Evolutionary conservation across 2,113 vertebrate genomes (phyloP).

Genomic region (Solea senegalensis): DNA sequence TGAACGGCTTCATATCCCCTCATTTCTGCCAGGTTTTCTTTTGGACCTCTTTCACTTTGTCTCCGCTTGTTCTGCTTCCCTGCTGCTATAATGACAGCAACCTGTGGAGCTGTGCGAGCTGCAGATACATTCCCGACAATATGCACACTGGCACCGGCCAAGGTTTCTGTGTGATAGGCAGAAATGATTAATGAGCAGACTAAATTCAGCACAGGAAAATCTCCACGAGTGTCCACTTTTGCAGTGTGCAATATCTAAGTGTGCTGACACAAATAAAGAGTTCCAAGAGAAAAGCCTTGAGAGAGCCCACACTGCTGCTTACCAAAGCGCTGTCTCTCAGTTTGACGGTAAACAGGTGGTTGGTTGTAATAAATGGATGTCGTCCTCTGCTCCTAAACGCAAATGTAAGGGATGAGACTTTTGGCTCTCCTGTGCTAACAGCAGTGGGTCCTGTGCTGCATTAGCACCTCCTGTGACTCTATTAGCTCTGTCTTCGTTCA

Average conservation of each 20-base stretch:
- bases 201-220: slow-evolving; percentile 45
- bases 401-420: slow-evolving; percentile 36
- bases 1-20: slow-evolving; percentile 41
- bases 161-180: slow-evolving; percentile 54
- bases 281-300: slow-evolving; percentile 34
- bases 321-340: background rate
- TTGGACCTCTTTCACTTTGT: slow-evolving; percentile 23
- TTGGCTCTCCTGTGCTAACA: slow-evolving; percentile 39
- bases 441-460: slow-evolving; percentile 44
- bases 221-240: slow-evolving; percentile 33
- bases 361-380: slow-evolving; percentile 53
- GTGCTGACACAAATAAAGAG: slow-evolving; percentile 38
- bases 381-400: slow-evolving; percentile 38
- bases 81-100: slow-evolving; percentile 51
- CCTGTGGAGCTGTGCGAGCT: slow-evolving; percentile 52
- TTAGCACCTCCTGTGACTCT: slow-evolving; percentile 55
- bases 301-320: slow-evolving; percentile 38
- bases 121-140: slow-evolving; percentile 39
- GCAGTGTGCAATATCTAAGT: slow-evolving; percentile 14
- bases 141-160: slow-evolving; percentile 33
- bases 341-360: slow-evolving; percentile 66
- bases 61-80: slow-evolving; percentile 27
- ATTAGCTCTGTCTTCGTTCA: slow-evolving; percentile 56
- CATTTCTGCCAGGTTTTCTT: slow-evolving; percentile 42
- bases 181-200: slow-evolving; percentile 74